A percentile compares a stretch with the other conserved stretches of the same genome.
These are phyloP conservation scores for Tipula helvola DNA, from an alignment of 2,888 invertebrate species.

Conservation along the genomic window DNA sequence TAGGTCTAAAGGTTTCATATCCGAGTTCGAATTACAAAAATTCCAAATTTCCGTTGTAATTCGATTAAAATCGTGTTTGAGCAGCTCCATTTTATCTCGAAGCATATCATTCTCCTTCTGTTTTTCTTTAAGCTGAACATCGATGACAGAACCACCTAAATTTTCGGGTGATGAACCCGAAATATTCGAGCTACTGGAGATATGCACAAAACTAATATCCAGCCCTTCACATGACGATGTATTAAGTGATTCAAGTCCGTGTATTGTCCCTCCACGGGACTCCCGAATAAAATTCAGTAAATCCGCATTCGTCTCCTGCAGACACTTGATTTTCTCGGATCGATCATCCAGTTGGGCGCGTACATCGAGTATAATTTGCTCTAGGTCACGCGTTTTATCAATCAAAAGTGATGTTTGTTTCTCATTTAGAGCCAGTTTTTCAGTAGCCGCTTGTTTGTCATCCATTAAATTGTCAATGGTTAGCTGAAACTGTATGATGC, in stretches of 20 bases:
- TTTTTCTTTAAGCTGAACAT: slow-evolving; percentile 31
- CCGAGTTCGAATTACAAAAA: neutral
- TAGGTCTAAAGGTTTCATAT: neutral
- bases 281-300: slow-evolving; percentile 28
- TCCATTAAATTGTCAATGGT: slow-evolving; percentile 21
- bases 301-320: slow-evolving; percentile 25
- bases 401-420: neutral
- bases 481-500: slow-evolving; percentile 22
- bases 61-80: neutral
- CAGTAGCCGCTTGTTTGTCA: slow-evolving; percentile 21
- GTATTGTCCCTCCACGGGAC: slow-evolving; percentile 20
- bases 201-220: slow-evolving; percentile 22
- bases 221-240: slow-evolving; percentile 26
- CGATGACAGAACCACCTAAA: slow-evolving; percentile 29
- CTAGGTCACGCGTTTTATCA: neutral
- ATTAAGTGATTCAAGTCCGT: slow-evolving; percentile 18
- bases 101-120: slow-evolving; percentile 25
- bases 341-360: neutral
- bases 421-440: slow-evolving; percentile 16
- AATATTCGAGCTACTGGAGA: slow-evolving; percentile 20
- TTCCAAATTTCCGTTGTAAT: neutral
- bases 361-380: neutral
- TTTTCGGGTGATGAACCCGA: slow-evolving; percentile 28
- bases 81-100: neutral
- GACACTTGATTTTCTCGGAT: slow-evolving; percentile 19